Evolutionary conservation across 2,113 vertebrate genomes (phyloP).

Genomic region (Urocynchramus pylzowi): DNA sequence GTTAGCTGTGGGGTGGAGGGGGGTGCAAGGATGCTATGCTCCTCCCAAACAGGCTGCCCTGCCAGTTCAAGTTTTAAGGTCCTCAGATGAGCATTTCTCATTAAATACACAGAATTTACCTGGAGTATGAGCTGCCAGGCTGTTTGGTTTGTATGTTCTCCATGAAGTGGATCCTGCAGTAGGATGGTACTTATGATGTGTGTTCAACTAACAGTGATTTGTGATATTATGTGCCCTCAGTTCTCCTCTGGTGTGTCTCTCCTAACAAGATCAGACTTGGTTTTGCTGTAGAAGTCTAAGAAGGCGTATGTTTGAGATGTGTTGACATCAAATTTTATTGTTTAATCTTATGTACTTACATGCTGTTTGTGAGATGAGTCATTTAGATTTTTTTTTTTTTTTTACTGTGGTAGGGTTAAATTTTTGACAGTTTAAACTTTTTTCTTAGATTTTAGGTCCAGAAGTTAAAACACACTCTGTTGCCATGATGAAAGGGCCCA

Average conservation of each 20-base stretch:
- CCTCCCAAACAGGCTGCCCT: neutral
- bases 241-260: neutral
- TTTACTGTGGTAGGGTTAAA: neutral
- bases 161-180: neutral
- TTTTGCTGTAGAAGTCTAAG: neutral
- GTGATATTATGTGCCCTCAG: neutral
- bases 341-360: neutral
- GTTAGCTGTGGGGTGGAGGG: rapidly evolving
- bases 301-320: neutral
- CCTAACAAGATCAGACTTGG: neutral
- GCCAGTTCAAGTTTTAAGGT: neutral
- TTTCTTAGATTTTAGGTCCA: neutral
- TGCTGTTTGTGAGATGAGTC: neutral
- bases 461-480: neutral
- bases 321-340: neutral
- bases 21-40: neutral
- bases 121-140: neutral
- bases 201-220: neutral
- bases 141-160: neutral
- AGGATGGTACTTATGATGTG: neutral
- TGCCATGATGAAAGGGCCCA: neutral
- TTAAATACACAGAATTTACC: neutral
- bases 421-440: neutral
- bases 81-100: neutral
- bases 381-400: neutral